phyloP scores from a whole-genome alignment of 2,797 vertebrate species.

The Cetoscarus ocellatus region DNA sequence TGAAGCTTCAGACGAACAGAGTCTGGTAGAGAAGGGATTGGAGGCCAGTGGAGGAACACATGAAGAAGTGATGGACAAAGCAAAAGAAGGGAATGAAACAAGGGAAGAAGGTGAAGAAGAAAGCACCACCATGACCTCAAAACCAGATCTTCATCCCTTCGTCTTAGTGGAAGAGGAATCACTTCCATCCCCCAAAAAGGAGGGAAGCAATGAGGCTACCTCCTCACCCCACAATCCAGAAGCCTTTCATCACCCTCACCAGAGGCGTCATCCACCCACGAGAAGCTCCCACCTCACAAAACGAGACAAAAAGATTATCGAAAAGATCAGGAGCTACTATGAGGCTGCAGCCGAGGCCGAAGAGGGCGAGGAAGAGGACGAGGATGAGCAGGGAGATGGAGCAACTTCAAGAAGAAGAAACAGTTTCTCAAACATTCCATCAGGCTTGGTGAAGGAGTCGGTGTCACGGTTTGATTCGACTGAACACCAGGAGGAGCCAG shows the following conservation, averaged over 20 bases:
- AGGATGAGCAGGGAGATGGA: constrained; percentile 47
- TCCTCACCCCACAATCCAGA: constrained; percentile 3
- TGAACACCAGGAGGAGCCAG: constrained; percentile 65
- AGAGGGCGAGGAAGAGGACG: constrained; percentile 62
- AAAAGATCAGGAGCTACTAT: constrained; percentile 87
- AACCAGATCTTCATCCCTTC: constrained; percentile 10
- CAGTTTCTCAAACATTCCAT: constrained; percentile 84
- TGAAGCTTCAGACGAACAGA: constrained; percentile 9
- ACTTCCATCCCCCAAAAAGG: neutral
- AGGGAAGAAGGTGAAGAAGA: neutral
- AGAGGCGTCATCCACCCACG: constrained; percentile 21
- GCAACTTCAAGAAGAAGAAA: constrained; percentile 63
- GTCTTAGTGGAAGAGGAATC: constrained; percentile 13
- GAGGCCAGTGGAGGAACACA: neutral
- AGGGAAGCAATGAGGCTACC: neutral
- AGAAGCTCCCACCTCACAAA: constrained; percentile 68
- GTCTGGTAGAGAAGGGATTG: constrained; percentile 1
- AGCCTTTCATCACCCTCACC: neutral
- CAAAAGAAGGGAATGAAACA: constrained; percentile 9
- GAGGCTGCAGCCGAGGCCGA: constrained; percentile 80
- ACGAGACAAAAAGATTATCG: constrained; percentile 85
- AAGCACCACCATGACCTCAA: neutral
- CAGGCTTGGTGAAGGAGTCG: constrained; percentile 84
- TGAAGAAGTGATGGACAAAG: neutral
- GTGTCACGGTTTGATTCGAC: constrained; percentile 78